Conservation (phyloP, 2,888 invertebrate genomes). For the Oxyscelio sp. region DNA sequence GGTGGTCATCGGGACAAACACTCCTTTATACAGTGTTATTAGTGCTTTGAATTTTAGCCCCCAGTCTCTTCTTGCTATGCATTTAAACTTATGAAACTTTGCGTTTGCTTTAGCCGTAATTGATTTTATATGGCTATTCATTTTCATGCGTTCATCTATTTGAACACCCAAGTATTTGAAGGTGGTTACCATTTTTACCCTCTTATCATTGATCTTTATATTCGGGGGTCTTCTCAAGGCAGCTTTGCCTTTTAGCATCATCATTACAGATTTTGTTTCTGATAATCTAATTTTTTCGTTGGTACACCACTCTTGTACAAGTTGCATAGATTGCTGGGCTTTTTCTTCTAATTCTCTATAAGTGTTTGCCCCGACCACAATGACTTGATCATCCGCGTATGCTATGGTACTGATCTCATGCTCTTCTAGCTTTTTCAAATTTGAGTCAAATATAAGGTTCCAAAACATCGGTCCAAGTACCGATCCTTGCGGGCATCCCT, state of each 20-base stretch:
- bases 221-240: not conserved
- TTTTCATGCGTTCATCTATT: constrained; percentile 34
- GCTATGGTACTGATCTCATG: not conserved
- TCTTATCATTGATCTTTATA: not conserved
- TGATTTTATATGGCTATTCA: constrained; percentile 32
- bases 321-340: constrained; percentile 6
- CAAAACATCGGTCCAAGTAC: constrained; percentile 45
- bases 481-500: constrained; percentile 45
- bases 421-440: constrained; percentile 19
- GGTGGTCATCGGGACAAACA: no score
- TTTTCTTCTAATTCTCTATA: constrained; percentile 9
- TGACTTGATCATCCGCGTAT: constrained; percentile 50
- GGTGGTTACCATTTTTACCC: not conserved
- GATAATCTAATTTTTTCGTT: constrained; percentile 48
- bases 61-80: no score
- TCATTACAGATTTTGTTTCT: constrained; percentile 27
- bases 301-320: constrained; percentile 3
- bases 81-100: no score
- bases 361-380: constrained; percentile 40
- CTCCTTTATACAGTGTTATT: no score
- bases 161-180: constrained; percentile 40
- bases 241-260: constrained; percentile 29
- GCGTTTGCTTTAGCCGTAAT: no score
- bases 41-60: no score
- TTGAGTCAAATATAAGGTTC: constrained; percentile 56